Evolutionary conservation across 2,113 vertebrate genomes (phyloP).

Genomic region (Hypomesus transpacificus): DNA sequence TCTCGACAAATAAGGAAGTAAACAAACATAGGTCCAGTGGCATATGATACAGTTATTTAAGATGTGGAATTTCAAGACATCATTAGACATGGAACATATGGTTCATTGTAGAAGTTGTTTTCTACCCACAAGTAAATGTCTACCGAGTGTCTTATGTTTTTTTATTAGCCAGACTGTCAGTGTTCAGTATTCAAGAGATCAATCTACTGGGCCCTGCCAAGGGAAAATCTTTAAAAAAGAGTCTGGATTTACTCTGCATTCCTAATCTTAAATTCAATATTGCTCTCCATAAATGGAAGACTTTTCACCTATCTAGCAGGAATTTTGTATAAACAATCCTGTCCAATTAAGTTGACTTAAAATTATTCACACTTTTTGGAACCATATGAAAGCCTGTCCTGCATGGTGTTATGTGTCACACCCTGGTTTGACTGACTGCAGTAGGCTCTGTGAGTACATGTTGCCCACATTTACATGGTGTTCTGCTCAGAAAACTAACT

Average conservation of each 20-base stretch:
- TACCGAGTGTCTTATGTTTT: slow-evolving; percentile 58
- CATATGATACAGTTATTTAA: slow-evolving; percentile 20
- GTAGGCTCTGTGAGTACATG: no score
- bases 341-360: neutral
- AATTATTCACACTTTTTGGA: no score
- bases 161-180: slow-evolving; percentile 57
- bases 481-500: neutral
- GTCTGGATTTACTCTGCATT: slow-evolving; percentile 37
- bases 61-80: slow-evolving; percentile 17
- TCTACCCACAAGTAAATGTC: slow-evolving; percentile 44
- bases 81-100: slow-evolving; percentile 9
- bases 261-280: slow-evolving; percentile 21
- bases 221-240: slow-evolving; percentile 27
- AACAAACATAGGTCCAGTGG: slow-evolving; percentile 9
- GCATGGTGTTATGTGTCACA: neutral
- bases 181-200: slow-evolving; percentile 44
- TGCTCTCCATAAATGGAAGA: slow-evolving; percentile 41
- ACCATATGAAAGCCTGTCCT: neutral
- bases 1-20: slow-evolving; percentile 22
- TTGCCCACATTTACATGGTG: no score
- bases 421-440: neutral
- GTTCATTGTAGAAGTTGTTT: slow-evolving; percentile 34
- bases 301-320: slow-evolving; percentile 12
- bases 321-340: no score
- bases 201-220: slow-evolving; percentile 52